Conservation (phyloP, 92 coral and sea anemone species). For the Plumapathes pennacea region DNA sequence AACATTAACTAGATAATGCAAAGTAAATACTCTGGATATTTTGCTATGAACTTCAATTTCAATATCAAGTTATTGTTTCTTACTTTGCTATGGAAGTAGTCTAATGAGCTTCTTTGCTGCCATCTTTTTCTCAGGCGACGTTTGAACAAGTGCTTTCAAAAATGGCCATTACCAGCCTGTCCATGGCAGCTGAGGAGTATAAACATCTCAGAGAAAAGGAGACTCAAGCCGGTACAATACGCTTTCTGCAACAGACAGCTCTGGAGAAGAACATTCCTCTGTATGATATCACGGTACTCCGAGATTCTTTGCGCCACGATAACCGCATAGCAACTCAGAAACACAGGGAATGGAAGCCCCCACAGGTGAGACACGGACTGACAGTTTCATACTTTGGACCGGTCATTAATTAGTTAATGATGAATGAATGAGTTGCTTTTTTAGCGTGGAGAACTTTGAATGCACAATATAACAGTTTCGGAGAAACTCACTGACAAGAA, state of each 20-base stretch:
- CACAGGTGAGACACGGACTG: conserved; percentile 35
- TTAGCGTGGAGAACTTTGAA: no score
- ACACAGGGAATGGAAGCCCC: conserved; percentile 53
- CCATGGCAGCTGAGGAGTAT: conserved; percentile 36
- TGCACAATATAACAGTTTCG: no score
- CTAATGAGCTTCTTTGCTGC: neutral
- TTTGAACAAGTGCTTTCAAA: conserved; percentile 43
- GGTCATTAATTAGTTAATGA: no score
- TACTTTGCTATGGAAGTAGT: neutral
- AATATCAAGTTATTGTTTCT: no score
- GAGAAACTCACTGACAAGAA: no score
- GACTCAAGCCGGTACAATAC: conserved; percentile 15
- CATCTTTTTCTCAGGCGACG: conserved; percentile 17
- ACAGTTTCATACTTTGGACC: no score
- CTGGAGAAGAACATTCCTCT: conserved; percentile 16
- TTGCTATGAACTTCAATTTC: no score
- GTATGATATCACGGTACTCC: conserved; percentile 33
- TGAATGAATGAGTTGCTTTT: no score
- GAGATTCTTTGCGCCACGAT: conserved; percentile 30
- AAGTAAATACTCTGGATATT: no score
- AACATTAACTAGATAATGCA: no score
- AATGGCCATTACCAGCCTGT: conserved; percentile 23
- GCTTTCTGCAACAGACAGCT: conserved; percentile 34
- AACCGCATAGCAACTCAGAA: conserved; percentile 31
- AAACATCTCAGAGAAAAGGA: conserved; percentile 17